Percentiles rank a stretch among this genome's conserved stretches.
Conservation (phyloP, 2,797 vertebrate species). For the Hafferia zeledoni region DNA sequence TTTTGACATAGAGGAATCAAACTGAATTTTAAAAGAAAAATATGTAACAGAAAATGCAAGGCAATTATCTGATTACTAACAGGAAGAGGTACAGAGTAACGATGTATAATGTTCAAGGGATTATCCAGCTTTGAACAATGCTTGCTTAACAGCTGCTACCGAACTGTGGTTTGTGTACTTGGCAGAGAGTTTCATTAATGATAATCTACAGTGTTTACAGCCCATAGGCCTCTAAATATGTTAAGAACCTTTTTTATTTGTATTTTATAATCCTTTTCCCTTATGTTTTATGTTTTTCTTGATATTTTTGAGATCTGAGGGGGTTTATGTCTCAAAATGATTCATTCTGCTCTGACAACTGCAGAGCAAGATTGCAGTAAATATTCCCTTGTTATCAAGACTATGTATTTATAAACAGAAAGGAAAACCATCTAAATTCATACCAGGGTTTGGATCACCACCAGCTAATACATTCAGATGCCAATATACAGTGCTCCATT, state of each 20-base stretch:
- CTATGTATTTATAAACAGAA: constrained; percentile 67
- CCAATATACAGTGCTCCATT: constrained; percentile 58
- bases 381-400: constrained; percentile 70
- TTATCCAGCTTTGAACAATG: constrained; percentile 58
- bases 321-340: constrained; percentile 76
- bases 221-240: constrained; percentile 60
- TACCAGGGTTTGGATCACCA: constrained; percentile 58
- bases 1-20: constrained; percentile 19
- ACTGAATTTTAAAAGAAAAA: constrained; percentile 45
- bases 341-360: constrained; percentile 72
- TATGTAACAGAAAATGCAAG: background rate
- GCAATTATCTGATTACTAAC: constrained; percentile 55
- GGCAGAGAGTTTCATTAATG: constrained; percentile 64
- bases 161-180: constrained; percentile 45
- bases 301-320: constrained; percentile 72
- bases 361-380: constrained; percentile 69
- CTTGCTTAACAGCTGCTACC: constrained; percentile 57
- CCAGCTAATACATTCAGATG: constrained; percentile 70
- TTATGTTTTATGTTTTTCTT: constrained; percentile 69
- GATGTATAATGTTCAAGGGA: constrained; percentile 51
- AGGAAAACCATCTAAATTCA: constrained; percentile 69
- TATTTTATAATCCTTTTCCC: constrained; percentile 66
- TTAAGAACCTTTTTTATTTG: constrained; percentile 65
- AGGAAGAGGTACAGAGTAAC: constrained; percentile 41
- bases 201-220: constrained; percentile 63